Conservation (phyloP, 2,797 vertebrate genomes). For the Salarias fasciatus region DNA sequence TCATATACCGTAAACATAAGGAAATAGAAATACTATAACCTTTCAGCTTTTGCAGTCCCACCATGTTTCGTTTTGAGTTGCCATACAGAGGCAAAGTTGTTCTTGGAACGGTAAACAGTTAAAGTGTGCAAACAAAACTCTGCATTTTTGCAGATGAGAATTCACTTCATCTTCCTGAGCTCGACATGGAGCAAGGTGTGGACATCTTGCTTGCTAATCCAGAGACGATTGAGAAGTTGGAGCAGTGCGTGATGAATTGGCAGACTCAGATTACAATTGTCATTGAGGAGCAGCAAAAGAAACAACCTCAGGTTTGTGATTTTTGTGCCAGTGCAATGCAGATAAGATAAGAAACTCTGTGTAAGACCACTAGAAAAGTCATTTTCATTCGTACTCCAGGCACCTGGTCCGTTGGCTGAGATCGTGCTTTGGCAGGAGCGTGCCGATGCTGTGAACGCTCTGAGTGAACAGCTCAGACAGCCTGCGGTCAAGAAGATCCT, state of each 20-base stretch:
- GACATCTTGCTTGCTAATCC: conserved; percentile 69
- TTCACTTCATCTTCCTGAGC: conserved; percentile 85
- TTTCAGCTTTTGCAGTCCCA: too few species aligned
- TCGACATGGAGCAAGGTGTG: conserved; percentile 82
- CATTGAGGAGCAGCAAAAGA: conserved; percentile 84
- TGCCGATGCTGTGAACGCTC: conserved; percentile 79
- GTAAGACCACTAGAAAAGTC: not conserved
- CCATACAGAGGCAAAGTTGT: too few species aligned
- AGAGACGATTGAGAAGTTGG: conserved; percentile 82
- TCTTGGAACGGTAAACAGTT: not conserved
- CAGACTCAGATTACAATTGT: conserved; percentile 85
- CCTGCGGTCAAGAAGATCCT: conserved; percentile 86
- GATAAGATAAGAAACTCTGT: not conserved
- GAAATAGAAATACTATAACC: too few species aligned
- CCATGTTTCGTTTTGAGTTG: too few species aligned
- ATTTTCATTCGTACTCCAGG: conserved; percentile 65
- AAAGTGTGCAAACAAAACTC: conserved; percentile 10
- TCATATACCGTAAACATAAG: too few species aligned
- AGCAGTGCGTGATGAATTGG: conserved; percentile 89
- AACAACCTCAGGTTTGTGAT: conserved; percentile 90
- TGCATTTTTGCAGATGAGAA: conserved; percentile 80
- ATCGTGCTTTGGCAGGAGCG: conserved; percentile 90
- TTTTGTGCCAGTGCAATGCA: too few species aligned
- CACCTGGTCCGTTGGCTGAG: conserved; percentile 87
- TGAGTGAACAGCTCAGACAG: conserved; percentile 87